Base-by-base conservation (phyloP, 2,113 vertebrate genomes). In the Merops nubicus region DNA sequence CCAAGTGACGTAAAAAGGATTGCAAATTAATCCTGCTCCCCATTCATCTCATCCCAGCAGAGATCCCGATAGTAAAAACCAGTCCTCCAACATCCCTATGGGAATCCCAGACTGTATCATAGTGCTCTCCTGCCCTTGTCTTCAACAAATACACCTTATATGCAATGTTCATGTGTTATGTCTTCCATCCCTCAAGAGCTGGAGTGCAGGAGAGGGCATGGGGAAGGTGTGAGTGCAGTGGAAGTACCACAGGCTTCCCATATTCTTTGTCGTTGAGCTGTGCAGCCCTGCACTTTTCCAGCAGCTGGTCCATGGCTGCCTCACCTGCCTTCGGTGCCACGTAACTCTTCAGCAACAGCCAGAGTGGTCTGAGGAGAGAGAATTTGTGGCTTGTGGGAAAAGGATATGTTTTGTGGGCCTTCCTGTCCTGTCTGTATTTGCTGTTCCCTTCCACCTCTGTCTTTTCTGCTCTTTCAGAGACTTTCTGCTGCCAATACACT, bases 11-110 rank as follows among this genome's bases (percentile, higher is more conserved):
- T 91, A 87, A 93, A n/a, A 89, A 50, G 53, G 56, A 81, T 89
- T 89, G 92, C 33, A 93, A 87, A 91, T 96, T 93, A 96, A 92
- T 96, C 92, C 76, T 91, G 85, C 92, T 92, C 88, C 65, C 53
- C 81, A 78, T 93, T 94, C 91, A 95, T 69, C 76, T 89, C 43
- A 82, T 84, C 89, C 62, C 53, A 93, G 85, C 51, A 70, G 56
- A 93, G 64, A 87, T 88, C 69, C 48, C 2, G 0, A 20, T 62
- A 74, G 83, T 89, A 86, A 89, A 91, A 94, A 78, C 29, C 50
- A 79, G 60, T 81, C n/a, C 40, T 90, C n/a, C 74, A 40, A 59
- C 47, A 86, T 60, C 53, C 74, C 21, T 64, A 36, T 79, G 73
- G 81, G 68, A 84, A 95, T 82, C 83, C 80, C 69, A 78, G 36